Conservation (phyloP, 1,140 invertebrate genomes). For the Drosophila pandora region DNA sequence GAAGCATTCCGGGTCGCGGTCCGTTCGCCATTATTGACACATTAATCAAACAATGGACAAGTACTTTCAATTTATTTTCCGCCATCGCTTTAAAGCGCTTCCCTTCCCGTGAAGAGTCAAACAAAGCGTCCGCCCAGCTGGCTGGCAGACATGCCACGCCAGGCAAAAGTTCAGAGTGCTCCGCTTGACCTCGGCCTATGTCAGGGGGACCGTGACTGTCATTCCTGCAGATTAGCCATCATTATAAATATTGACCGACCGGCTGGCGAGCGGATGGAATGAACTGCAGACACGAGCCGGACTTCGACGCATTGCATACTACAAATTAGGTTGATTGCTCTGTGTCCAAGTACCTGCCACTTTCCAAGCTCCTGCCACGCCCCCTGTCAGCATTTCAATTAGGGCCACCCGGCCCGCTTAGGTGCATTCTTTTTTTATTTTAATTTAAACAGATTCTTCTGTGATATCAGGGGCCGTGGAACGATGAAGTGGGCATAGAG, state of each 20-base stretch:
- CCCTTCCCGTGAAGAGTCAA: constrained; percentile 27
- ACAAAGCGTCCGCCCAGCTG: constrained; percentile 11
- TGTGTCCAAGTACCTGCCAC: constrained; percentile 47
- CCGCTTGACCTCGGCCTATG: constrained; percentile 40
- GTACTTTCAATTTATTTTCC: constrained; percentile 79
- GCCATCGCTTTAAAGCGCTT: constrained; percentile 62
- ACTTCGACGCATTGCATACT: constrained; percentile 59
- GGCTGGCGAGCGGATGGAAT: constrained; percentile 40
- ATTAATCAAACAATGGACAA: constrained; percentile 80
- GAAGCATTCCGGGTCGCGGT: constrained; percentile 29
- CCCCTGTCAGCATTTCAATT: constrained; percentile 62
- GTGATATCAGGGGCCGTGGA: constrained; percentile 55
- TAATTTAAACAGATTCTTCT: constrained; percentile 75
- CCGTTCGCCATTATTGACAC: constrained; percentile 73
- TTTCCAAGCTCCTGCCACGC: neutral
- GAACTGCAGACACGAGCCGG: constrained; percentile 36
- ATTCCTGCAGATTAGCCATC: constrained; percentile 68
- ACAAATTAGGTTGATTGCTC: constrained; percentile 81
- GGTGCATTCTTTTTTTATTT: constrained; percentile 56
- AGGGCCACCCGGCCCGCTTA: constrained; percentile 11
- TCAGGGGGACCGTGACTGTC: constrained; percentile 29
- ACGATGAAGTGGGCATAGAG: constrained; percentile 52
- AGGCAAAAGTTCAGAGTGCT: constrained; percentile 21
- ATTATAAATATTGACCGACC: constrained; percentile 79
- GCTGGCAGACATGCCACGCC: constrained; percentile 23